Conservation (phyloP, 2,113 vertebrate genomes). For the Chaetops frenatus region DNA sequence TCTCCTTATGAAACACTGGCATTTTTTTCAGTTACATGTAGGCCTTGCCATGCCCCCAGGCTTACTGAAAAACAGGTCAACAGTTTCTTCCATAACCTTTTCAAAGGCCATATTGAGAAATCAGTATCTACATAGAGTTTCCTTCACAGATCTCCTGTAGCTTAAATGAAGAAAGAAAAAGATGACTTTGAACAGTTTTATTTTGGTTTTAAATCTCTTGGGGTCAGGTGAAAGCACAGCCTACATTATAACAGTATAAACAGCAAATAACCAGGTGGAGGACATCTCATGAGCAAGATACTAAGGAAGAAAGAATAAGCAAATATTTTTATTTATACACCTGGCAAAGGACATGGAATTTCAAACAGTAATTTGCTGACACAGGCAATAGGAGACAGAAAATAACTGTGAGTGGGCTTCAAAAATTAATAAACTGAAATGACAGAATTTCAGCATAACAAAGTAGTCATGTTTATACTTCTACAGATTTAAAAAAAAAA, state of each 20-base stretch:
- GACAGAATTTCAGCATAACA: background rate
- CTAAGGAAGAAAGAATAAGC: background rate
- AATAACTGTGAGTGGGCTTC: background rate
- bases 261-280: background rate
- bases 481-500: background rate
- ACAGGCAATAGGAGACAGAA: background rate
- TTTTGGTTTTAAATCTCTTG: background rate
- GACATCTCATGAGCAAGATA: background rate
- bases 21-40: background rate
- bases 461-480: background rate
- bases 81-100: background rate
- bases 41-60: background rate
- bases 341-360: background rate
- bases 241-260: background rate
- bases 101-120: background rate
- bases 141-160: background rate
- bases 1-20: background rate
- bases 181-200: background rate
- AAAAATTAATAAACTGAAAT: background rate
- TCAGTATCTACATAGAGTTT: background rate
- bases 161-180: background rate
- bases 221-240: background rate
- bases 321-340: background rate
- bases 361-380: background rate
- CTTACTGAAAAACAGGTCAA: background rate